Percentiles rank a stretch among this genome's conserved stretches.
Evolutionary conservation across 2,888 invertebrate genomes (phyloP).

Genomic region (Aphrophora alni): DNA sequence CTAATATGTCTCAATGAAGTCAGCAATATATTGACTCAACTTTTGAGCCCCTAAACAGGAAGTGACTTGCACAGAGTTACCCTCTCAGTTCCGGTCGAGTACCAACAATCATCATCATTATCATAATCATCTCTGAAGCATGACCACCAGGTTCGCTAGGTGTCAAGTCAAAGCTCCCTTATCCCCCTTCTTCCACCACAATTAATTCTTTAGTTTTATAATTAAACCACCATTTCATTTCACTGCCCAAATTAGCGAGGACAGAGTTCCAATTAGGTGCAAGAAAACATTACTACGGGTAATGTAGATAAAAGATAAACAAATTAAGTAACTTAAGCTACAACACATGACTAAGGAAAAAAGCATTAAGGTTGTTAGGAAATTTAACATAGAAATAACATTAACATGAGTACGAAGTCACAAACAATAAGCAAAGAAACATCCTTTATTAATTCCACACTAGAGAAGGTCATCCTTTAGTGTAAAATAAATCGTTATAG

Average conservation of each 20-base stretch:
- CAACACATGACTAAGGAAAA: too few species aligned
- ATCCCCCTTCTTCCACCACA: neutral
- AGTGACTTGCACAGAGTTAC: constrained; percentile 29
- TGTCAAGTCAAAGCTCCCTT: neutral
- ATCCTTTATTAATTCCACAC: too few species aligned
- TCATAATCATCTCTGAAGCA: neutral
- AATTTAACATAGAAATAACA: too few species aligned
- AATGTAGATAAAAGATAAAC: neutral
- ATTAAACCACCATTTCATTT: neutral
- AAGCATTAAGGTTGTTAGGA: too few species aligned
- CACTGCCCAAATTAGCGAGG: neutral
- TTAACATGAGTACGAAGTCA: too few species aligned
- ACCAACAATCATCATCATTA: constrained; percentile 2
- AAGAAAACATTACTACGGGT: neutral
- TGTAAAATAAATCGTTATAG: too few species aligned
- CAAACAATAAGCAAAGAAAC: too few species aligned
- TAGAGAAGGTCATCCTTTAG: too few species aligned
- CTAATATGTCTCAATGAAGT: too few species aligned
- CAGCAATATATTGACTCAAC: neutral
- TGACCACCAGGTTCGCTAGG: constrained; percentile 9
- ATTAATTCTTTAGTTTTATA: neutral
- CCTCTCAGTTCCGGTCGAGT: constrained; percentile 29
- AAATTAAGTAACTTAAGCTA: neutral
- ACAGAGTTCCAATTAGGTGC: neutral
- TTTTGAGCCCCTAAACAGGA: constrained; percentile 7